Conservation (phyloP, 2,888 invertebrate species). For the Willowsia nigromaculata region DNA sequence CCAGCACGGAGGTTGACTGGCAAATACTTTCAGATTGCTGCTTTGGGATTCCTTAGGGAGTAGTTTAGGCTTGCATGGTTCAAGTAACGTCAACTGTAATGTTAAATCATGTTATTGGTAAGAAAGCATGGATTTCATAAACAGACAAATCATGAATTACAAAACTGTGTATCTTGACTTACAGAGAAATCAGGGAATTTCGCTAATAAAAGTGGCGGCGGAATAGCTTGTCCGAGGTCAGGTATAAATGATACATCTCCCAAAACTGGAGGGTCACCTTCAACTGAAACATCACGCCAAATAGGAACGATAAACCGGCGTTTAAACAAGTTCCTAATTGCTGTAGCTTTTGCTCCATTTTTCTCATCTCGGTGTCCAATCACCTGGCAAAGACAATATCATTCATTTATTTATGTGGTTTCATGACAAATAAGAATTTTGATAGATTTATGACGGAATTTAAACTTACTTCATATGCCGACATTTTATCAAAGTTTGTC, state of each 20-base stretch:
- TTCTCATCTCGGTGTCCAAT: constrained; percentile 85
- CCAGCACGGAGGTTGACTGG: constrained; percentile 41
- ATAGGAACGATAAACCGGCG: constrained; percentile 94
- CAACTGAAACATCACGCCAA: constrained; percentile 84
- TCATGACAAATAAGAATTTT: neutral
- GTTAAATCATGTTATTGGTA: too few relatives aligned
- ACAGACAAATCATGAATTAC: neutral
- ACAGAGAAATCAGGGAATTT: constrained; percentile 70
- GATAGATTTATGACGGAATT: too few relatives aligned
- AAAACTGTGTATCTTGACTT: neutral
- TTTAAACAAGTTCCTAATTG: constrained; percentile 85
- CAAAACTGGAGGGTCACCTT: constrained; percentile 82
- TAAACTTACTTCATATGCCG: constrained; percentile 87
- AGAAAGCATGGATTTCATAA: too few relatives aligned
- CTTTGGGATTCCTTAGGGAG: constrained; percentile 6
- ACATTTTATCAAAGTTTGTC: constrained; percentile 88
- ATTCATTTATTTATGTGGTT: neutral
- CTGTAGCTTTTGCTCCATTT: constrained; percentile 34
- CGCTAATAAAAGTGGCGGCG: constrained; percentile 13
- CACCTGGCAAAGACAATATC: constrained; percentile 83
- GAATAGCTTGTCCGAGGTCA: constrained; percentile 64
- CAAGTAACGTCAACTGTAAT: constrained; percentile 52
- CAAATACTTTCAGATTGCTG: constrained; percentile 43
- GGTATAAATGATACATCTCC: constrained; percentile 90
- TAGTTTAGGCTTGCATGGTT: constrained; percentile 21